Percentiles rank a stretch among this genome's conserved stretches.
phyloP scores from a whole-genome alignment of 2,888 invertebrate genomes.

The Drosophila mulleri region DNA sequence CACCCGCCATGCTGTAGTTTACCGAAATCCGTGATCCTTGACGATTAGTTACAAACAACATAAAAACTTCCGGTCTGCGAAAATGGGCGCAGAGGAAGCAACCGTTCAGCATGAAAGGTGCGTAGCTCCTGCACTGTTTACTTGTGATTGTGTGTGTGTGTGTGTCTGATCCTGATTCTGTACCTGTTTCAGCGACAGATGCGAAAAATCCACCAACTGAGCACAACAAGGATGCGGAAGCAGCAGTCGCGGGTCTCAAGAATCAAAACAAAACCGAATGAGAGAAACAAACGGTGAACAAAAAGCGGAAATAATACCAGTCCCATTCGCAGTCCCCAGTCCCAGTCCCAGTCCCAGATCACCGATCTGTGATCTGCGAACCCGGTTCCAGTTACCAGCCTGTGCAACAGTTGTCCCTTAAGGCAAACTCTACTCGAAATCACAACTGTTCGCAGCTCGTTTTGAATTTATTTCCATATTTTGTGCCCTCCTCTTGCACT shows the following conservation, averaged over 20 bases:
- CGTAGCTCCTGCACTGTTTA: too few species aligned
- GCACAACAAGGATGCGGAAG: conserved; percentile 68
- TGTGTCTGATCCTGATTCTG: conserved; percentile 33
- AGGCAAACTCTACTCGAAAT: conserved; percentile 48
- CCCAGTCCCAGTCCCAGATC: conserved; percentile 18
- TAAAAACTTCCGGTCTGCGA: conserved; percentile 67
- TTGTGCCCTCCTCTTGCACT: conserved; percentile 39
- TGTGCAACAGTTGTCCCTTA: conserved; percentile 69
- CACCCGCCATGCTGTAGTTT: conserved; percentile 64
- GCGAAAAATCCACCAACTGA: conserved; percentile 46
- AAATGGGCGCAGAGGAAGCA: conserved; percentile 52
- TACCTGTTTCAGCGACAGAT: conserved; percentile 74
- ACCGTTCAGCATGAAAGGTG: conserved; percentile 50
- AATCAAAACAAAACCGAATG: conserved; percentile 70
- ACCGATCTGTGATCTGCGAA: conserved; percentile 1
- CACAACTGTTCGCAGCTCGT: conserved; percentile 67
- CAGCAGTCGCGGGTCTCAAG: conserved; percentile 48
- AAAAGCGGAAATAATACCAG: conserved; percentile 65
- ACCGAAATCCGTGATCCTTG: conserved; percentile 62
- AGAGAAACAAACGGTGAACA: conserved; percentile 49
- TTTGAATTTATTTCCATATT: conserved; percentile 72
- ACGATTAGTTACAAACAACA: conserved; percentile 67
- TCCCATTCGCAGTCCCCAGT: conserved; percentile 26
- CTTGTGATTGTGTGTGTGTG: too few species aligned
- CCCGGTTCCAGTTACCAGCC: conserved; percentile 37